Percentiles rank a stretch among this genome's conserved stretches.
phyloP scores from a whole-genome alignment of 2,888 invertebrate genomes.

The Andrena marginata region DNA sequence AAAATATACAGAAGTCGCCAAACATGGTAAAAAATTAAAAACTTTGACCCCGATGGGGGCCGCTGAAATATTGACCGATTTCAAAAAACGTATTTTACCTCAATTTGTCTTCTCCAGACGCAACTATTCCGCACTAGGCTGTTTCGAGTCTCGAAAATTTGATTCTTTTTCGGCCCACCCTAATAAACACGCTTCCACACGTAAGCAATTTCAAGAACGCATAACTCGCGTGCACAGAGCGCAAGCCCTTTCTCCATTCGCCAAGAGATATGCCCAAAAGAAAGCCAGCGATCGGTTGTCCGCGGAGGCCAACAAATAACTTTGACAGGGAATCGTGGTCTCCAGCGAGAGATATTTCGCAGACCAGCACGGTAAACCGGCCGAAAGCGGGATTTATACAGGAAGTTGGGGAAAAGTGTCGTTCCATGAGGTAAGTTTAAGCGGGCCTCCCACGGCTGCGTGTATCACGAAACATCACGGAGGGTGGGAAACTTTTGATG shows the following conservation, averaged over 20 bases:
- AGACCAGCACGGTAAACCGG: slow-evolving; percentile 50
- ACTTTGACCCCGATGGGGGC: no score
- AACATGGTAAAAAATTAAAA: no score
- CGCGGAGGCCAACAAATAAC: slow-evolving; percentile 61
- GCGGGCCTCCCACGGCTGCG: slow-evolving; percentile 13
- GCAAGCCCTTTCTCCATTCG: neutral
- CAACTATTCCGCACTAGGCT: no score
- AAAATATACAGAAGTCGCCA: no score
- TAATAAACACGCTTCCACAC: no score
- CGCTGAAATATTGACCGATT: no score
- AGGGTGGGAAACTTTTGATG: slow-evolving; percentile 6
- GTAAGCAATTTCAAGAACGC: no score
- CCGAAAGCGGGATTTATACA: slow-evolving; percentile 63
- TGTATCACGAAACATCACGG: slow-evolving; percentile 22
- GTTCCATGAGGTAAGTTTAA: slow-evolving; percentile 60
- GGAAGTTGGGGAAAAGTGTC: slow-evolving; percentile 59
- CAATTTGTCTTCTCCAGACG: no score
- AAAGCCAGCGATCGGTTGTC: slow-evolving; percentile 8
- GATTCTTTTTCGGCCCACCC: no score
- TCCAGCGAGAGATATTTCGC: slow-evolving; percentile 62
- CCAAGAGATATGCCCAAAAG: neutral
- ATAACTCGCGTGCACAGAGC: no score
- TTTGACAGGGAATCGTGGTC: slow-evolving; percentile 52
- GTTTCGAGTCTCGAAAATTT: no score
- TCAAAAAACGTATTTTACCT: no score